Evolutionary conservation across 2,888 invertebrate genomes (phyloP), one percentile per base, ranked within the genome.

Genomic region (Prosopocoilus inquinatus): DNA sequence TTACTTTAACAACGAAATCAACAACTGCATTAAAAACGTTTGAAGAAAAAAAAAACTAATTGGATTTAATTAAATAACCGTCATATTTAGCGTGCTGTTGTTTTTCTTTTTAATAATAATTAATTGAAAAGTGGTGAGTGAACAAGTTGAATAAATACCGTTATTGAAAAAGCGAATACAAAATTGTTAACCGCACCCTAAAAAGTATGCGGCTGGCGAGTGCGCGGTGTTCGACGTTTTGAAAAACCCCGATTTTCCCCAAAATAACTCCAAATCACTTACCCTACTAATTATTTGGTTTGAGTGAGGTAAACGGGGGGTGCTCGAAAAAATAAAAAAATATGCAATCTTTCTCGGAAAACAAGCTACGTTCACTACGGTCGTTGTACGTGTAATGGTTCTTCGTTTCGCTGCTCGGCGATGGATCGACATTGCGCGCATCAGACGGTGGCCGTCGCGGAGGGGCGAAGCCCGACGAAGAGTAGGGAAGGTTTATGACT

Each of bases 111-210:
- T 38, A 4, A 3, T 9, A 43, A 9, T 15, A 3, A 9, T 43
- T 28, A 28, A 16, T 16, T 16, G 16, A 20, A 20, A 20, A 20
- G 20, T 28, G 20, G 20, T 28, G 20, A 39, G 15, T n/a, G 1
- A n/a, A 43, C 20, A 43, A n/a, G 43, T 20, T 20, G 43, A n/a
- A 12, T 20, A n/a, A n/a, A 12, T 20, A n/a, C 5, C 12, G 12
- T 20, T 11, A 28, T 28, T 28, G 20, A 28, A 28, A 28, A 28
- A 43, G 20, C 16, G 20, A 28, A 28, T 28, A 28, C 20, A 43
- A 43, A 43, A 43, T 16, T 43, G 43, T 16, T 43, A 43, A 43
- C 43, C 43, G 43, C 43, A 43, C 43, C 43, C 43, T 20, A 11
- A 11, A 43, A 13, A 8, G 43, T 20, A 43, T 43, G 13, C 38